Evolutionary conservation across 2,797 vertebrate species (phyloP).

Genomic region (Rhodeus uyekii): DNA sequence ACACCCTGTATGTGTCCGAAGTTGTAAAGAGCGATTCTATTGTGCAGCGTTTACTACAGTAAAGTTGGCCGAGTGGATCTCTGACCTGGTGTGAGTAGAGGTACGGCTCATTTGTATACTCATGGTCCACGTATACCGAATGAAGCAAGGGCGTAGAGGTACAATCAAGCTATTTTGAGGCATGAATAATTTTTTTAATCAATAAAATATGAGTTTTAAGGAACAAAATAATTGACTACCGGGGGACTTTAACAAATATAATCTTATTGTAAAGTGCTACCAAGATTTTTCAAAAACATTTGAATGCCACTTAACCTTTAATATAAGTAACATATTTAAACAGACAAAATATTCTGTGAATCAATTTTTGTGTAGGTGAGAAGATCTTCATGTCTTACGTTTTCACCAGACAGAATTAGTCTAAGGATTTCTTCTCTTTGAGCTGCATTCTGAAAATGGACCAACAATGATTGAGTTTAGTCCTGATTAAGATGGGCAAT

Average conservation of each 20-base stretch:
- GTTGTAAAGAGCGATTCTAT: too few relatives aligned
- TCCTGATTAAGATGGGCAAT: neutral
- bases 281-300: neutral
- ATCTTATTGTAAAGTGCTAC: neutral
- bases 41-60: too few relatives aligned
- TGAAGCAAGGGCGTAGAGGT: too few relatives aligned
- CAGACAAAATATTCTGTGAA: neutral
- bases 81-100: too few relatives aligned
- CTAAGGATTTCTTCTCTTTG: slow-evolving; percentile 80
- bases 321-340: neutral
- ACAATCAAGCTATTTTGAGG: too few relatives aligned
- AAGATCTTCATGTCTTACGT: slow-evolving; percentile 63
- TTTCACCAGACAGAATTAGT: slow-evolving; percentile 80
- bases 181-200: too few relatives aligned
- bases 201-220: too few relatives aligned
- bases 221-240: too few relatives aligned
- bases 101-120: too few relatives aligned
- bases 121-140: too few relatives aligned
- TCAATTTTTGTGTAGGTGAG: neutral
- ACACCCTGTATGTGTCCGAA: too few relatives aligned
- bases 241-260: neutral
- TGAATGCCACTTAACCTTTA: neutral
- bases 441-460: slow-evolving; percentile 65
- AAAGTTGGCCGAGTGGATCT: too few relatives aligned
- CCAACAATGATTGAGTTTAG: neutral